These are phyloP conservation scores for Podabrus alpinus DNA, from an alignment of 2,888 invertebrate species.

Conservation along the genomic window DNA sequence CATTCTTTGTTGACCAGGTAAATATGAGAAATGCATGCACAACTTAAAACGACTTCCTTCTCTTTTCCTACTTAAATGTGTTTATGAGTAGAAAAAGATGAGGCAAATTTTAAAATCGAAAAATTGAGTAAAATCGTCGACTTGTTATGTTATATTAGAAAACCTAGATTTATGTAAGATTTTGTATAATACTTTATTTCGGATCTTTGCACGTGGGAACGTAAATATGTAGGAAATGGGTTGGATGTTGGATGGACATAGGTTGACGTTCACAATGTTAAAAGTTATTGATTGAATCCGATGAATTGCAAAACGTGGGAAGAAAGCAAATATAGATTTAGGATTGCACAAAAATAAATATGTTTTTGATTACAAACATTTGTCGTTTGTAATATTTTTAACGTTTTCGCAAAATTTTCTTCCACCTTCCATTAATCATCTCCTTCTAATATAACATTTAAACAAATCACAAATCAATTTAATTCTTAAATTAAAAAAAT, in stretches of 20 bases:
- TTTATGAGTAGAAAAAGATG: background rate
- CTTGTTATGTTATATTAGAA: constrained; percentile 31
- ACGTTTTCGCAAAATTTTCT: background rate
- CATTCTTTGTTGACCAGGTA: constrained; percentile 37
- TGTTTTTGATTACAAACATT: constrained; percentile 22
- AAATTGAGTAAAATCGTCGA: background rate
- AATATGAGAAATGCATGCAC: constrained; percentile 22
- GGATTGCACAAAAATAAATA: constrained; percentile 30
- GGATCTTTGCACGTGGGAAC: constrained; percentile 37
- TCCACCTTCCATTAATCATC: background rate
- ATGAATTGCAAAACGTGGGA: constrained; percentile 34
- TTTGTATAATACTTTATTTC: constrained; percentile 36
- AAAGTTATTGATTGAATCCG: constrained; percentile 31
- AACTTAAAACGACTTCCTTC: background rate
- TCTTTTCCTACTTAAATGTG: background rate
- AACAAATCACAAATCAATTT: background rate
- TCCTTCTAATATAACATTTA: background rate
- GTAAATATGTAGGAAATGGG: constrained; percentile 40
- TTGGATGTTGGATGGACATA: constrained; percentile 33
- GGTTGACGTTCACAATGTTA: constrained; percentile 31
- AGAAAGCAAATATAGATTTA: constrained; percentile 28
- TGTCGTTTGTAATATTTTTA: background rate
- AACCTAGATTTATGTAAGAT: constrained; percentile 38
- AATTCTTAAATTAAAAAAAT: background rate
- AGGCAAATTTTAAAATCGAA: background rate